Conservation (phyloP, 2,113 vertebrate species). For the Trinectes maculatus region DNA sequence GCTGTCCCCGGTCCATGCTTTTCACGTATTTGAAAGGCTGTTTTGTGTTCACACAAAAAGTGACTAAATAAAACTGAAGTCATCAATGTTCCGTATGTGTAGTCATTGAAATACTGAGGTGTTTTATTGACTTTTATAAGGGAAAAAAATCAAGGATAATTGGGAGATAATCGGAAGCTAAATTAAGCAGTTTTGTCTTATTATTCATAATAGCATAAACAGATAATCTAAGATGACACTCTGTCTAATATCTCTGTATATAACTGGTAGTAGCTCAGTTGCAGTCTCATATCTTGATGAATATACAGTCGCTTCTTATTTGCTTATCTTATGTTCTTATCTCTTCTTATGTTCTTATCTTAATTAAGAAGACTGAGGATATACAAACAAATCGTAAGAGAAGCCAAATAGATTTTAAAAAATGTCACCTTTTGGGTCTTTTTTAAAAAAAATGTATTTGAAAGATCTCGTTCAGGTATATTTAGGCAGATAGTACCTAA, state of each 20-base stretch:
- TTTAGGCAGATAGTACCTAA: background rate
- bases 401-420: no score
- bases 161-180: background rate
- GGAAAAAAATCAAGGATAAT: background rate
- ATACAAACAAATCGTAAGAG: no score
- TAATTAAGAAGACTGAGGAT: no score
- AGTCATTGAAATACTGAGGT: background rate
- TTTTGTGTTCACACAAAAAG: no score
- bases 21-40: no score
- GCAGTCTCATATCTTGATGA: conserved; percentile 13
- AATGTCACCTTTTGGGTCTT: background rate
- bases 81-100: background rate
- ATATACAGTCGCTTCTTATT: conserved; percentile 6
- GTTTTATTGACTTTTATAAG: no score
- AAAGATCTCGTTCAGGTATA: background rate
- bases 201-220: background rate
- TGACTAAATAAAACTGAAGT: background rate
- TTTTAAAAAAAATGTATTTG: no score
- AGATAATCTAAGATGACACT: background rate
- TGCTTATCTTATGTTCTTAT: conserved; percentile 23
- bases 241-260: background rate
- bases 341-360: conserved; percentile 4
- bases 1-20: no score
- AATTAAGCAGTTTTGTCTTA: no score
- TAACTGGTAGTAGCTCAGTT: conserved; percentile 2